These are phyloP conservation scores for Diplodus sargus DNA, from an alignment of 2,797 vertebrate genomes.

Conservation along the genomic window DNA sequence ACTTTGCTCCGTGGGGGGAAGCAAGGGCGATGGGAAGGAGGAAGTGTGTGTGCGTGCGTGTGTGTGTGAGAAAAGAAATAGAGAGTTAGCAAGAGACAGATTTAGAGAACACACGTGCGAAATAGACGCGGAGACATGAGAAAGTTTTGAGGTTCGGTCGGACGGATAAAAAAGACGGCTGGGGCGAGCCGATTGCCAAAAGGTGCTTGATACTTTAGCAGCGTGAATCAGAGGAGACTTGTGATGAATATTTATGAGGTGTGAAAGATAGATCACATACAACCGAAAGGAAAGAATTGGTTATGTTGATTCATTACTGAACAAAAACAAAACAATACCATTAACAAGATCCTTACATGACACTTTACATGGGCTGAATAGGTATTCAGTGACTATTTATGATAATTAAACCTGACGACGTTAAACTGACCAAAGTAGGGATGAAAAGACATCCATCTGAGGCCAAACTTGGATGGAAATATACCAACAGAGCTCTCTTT, in stretches of 20 bases:
- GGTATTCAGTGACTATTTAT: not conserved
- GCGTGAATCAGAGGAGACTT: slow-evolving; percentile 25
- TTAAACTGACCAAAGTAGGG: not conserved
- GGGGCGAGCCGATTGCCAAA: slow-evolving; percentile 18
- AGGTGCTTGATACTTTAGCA: slow-evolving; percentile 26
- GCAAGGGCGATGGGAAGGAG: slow-evolving; percentile 26
- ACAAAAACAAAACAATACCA: not conserved
- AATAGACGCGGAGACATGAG: not conserved
- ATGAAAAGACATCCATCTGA: not conserved
- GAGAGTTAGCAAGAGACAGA: not conserved
- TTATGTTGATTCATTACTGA: not conserved
- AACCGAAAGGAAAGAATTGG: slow-evolving; percentile 22
- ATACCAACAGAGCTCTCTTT: not conserved
- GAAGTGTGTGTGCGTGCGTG: slow-evolving; percentile 13
- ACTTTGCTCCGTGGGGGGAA: slow-evolving; percentile 33
- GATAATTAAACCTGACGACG: not conserved
- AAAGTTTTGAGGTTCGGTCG: slow-evolving; percentile 6
- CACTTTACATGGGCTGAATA: not conserved
- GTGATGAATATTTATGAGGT: slow-evolving; percentile 37
- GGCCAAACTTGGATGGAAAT: not conserved
- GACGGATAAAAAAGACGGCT: slow-evolving; percentile 20
- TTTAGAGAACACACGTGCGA: not conserved
- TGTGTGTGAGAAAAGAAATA: not conserved
- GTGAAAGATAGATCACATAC: slow-evolving; percentile 19
- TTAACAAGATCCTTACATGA: not conserved